Base-by-base conservation (phyloP, 2,113 vertebrate genomes). In the Pomatostomus ruficeps region DNA sequence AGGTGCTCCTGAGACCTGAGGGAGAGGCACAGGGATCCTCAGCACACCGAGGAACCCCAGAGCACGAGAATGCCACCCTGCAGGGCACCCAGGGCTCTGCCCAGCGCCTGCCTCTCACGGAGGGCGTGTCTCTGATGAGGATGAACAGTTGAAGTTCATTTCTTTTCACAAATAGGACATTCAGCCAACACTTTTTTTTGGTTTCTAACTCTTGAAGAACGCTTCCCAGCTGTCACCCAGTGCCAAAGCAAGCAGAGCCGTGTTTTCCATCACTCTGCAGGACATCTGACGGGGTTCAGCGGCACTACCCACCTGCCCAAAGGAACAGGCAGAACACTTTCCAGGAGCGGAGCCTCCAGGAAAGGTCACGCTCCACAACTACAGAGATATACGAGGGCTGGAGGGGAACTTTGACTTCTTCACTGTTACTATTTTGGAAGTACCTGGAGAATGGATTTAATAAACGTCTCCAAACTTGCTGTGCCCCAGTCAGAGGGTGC, bases 201-300 rank as follows among this genome's bases (percentile, higher is more conserved):
- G 42, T 67, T 76, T 43, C 31, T 23, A 70, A 33, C 62, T 76
- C 70, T 62, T 81, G 70, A 85, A 81, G 70, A 65, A 51, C 81
- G 12, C 35, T 88, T 88, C 72, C 80, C 38, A 84, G 48, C 54
- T 57, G 11, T 7, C 55, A 22, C 20, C 55, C 49, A 29, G 3
- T 48, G 74, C 81, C 89, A 81, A 91, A 57, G 86, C 65, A 89
- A 67, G 51, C 80, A 89, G 77, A 91, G 55, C 29, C 33, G 40
- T 63, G 80, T 77, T 94, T 92, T 95, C 85, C 85, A 94, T 93
- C 84, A 67, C 72, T 82, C 70, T 88, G 52, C 74, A 87, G 36
- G 36, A 74, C 51, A 55, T 38, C 61, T 77, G 25, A 67, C 42
- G 45, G 85, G 76, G 58, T 79, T 88, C 77, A 82, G 0, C n/a